A percentile compares a stretch with the other conserved stretches of the same genome.
Conservation (phyloP, 2,797 vertebrate genomes). For the Podarcis siculus region DNA sequence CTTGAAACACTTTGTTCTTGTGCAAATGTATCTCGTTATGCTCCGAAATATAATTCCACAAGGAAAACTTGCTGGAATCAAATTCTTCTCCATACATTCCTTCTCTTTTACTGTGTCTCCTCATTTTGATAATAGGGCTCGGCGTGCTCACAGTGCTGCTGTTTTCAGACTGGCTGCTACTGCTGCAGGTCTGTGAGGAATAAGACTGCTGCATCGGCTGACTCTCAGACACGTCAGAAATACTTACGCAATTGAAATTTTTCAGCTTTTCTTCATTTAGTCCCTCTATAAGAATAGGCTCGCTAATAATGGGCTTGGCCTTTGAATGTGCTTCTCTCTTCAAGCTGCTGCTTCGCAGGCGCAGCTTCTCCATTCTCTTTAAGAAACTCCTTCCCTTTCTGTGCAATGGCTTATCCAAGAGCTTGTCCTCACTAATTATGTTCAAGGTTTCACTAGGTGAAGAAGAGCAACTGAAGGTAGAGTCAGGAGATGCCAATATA, state of each 20-base stretch:
- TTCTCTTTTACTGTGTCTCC: conserved; percentile 77
- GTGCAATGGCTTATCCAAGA: conserved; percentile 75
- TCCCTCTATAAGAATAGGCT: conserved; percentile 82
- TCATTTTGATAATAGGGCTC: conserved; percentile 78
- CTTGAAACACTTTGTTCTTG: conserved; percentile 78
- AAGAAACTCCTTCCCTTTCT: conserved; percentile 82
- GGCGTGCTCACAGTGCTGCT: conserved; percentile 83
- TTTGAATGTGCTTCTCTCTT: conserved; percentile 62
- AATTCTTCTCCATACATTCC: conserved; percentile 52
- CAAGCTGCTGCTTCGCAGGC: conserved; percentile 72
- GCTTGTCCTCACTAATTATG: conserved; percentile 71
- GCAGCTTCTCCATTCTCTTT: conserved; percentile 88
- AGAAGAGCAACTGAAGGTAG: conserved; percentile 75
- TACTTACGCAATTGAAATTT: conserved; percentile 74
- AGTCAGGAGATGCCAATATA: conserved; percentile 75
- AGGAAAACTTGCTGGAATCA: conserved; percentile 53
- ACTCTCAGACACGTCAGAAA: conserved; percentile 71
- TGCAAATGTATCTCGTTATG: conserved; percentile 77
- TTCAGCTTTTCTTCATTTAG: conserved; percentile 77
- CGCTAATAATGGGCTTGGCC: conserved; percentile 69
- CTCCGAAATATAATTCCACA: conserved; percentile 74
- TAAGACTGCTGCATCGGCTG: conserved; percentile 66
- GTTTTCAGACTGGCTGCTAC: conserved; percentile 80
- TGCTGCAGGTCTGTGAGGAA: conserved; percentile 71
- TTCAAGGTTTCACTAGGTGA: conserved; percentile 71